A percentile compares a stretch with the other conserved stretches of the same genome.
These are phyloP conservation scores for Centropristis striata DNA, from an alignment of 2,113 vertebrate species.

Conservation along the genomic window DNA sequence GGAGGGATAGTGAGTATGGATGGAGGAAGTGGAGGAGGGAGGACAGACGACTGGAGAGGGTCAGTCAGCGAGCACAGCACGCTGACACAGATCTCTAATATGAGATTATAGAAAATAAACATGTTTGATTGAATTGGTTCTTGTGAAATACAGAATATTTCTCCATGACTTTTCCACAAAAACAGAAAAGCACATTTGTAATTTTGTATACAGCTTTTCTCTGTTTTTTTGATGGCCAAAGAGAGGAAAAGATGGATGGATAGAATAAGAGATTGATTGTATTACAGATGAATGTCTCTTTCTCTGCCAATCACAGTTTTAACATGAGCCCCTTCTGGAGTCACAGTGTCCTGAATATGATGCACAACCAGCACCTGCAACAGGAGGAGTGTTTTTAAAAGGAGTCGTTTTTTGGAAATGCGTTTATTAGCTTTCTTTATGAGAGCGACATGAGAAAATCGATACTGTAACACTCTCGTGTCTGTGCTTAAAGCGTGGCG, in stretches of 20 bases:
- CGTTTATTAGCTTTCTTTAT: neutral
- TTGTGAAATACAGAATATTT: neutral
- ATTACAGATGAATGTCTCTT: slow-evolving; percentile 27
- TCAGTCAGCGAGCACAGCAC: neutral
- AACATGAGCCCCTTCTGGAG: neutral
- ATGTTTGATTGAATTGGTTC: slow-evolving; percentile 8
- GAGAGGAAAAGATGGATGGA: slow-evolving; percentile 7
- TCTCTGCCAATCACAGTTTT: neutral
- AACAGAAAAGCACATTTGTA: neutral
- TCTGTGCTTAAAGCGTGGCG: neutral
- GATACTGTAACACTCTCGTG: neutral
- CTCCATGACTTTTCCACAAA: neutral
- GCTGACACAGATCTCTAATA: slow-evolving; percentile 19
- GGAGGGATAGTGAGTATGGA: neutral
- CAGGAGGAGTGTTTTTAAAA: neutral
- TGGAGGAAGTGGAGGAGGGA: slow-evolving; percentile 1
- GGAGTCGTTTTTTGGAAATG: neutral
- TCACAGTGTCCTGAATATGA: neutral
- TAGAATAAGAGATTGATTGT: slow-evolving; percentile 27
- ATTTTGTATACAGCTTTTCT: no score
- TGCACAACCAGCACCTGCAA: neutral
- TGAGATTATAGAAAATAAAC: slow-evolving; percentile 43
- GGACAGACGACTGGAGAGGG: slow-evolving; percentile 24
- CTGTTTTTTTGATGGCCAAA: neutral
- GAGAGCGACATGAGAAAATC: neutral